Conservation (phyloP, 1,140 invertebrate species). For the Drosophila parvula region DNA sequence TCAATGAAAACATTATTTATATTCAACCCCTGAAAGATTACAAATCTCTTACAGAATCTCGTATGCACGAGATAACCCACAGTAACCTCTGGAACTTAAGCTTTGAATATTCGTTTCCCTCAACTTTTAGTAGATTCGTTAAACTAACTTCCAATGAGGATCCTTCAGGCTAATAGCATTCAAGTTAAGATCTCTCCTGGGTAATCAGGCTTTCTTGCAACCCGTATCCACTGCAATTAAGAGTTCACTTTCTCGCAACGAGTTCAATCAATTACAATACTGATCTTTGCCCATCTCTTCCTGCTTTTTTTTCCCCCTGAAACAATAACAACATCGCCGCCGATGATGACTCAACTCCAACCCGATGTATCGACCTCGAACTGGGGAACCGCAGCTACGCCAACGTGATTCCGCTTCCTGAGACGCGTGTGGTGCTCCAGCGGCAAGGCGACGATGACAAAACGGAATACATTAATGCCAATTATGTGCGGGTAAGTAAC, state of each 20-base stretch:
- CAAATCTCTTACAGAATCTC: background rate
- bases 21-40: background rate
- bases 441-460: constrained; percentile 89
- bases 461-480: constrained; percentile 96
- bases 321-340: constrained; percentile 15
- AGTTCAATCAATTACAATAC: constrained; percentile 47
- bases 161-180: background rate
- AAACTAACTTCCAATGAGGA: background rate
- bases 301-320: constrained; percentile 31
- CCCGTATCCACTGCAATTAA: constrained; percentile 18
- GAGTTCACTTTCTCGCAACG: constrained; percentile 27
- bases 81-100: background rate
- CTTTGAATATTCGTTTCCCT: background rate
- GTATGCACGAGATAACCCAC: background rate
- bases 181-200: background rate
- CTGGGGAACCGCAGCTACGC: constrained; percentile 88
- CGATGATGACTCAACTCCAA: constrained; percentile 40
- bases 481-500: constrained; percentile 90
- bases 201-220: background rate
- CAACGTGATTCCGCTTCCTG: constrained; percentile 95
- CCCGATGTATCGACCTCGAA: constrained; percentile 41
- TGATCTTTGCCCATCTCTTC: constrained; percentile 41
- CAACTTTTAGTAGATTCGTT: background rate
- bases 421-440: constrained; percentile 92
- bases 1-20: background rate